Base-by-base conservation (phyloP, 2,113 vertebrate genomes). In the Oryzias curvinotus region DNA sequence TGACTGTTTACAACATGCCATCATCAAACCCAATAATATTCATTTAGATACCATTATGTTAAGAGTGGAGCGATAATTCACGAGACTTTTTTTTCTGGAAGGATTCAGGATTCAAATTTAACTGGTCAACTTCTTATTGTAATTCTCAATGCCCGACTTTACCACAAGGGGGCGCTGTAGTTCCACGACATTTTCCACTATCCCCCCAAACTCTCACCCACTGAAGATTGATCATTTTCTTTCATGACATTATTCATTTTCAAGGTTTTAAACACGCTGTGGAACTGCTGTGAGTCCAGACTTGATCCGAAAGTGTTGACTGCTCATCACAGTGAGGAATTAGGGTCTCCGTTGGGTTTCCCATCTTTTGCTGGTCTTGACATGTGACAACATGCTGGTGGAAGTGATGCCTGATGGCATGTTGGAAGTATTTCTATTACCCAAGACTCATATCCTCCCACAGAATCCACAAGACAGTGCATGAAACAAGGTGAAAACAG, bases 171-270 rank as follows among this genome's bases (percentile, higher is more conserved):
- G 62, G 81, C 49, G 84, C 80, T 86, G 71, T 81, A 78, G 78
- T 79, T 89, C 90, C 76, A 87, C 62, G 57, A 51, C 14, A 79
- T 3, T 61, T 57, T 48, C 36, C 17, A 19, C 47, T 3, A 14
- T 45, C 26, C 13, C 13, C 41, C 36, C 55, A 69, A 63, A 52
- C 51, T 61, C 58, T 18, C 57, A n/a, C 59, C 45, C 49, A 61
- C 49, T 53, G 53, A 46, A 79, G 72, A 89, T 90, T 78, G 75
- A 84, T 86, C 86, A 69, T 78, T 87, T 87, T 79, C 67, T 61
- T 57, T 30, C 56, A 67, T 56, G 72, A 76, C 82, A 77, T 80
- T 72, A 84, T 81, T 78, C 57, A 78, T 80, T 81, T 81, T 59
- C 77, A 65, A 68, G 63, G 71, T 82, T 70, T 75, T 71, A 83